A percentile compares a stretch with the other conserved stretches of the same genome.
These are phyloP conservation scores for Drosophila sucinea DNA, from an alignment of 1,140 invertebrate species.

Conservation along the genomic window DNA sequence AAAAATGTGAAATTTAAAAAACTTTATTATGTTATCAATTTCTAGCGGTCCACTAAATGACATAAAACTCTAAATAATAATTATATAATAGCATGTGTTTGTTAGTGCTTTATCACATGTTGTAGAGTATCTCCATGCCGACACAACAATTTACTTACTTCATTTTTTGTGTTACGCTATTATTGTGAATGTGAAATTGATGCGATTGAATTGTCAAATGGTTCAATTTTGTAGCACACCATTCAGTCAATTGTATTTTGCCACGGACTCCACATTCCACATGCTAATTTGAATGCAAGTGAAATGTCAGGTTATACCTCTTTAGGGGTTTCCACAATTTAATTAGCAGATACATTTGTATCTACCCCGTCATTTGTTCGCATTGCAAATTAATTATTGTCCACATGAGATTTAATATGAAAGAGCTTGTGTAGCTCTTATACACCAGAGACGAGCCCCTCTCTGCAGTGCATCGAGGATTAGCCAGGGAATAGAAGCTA, in stretches of 20 bases:
- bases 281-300: constrained; percentile 26
- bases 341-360: constrained; percentile 35
- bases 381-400: constrained; percentile 41
- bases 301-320: not conserved
- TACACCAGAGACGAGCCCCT: constrained; percentile 54
- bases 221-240: constrained; percentile 28
- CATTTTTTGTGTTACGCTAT: not conserved
- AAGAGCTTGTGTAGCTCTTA: constrained; percentile 50
- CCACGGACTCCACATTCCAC: constrained; percentile 6
- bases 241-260: constrained; percentile 4
- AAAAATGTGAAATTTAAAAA: no score
- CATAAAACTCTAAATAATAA: no score
- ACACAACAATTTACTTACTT: no score
- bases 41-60: no score
- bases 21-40: no score
- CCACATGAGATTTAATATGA: constrained; percentile 63
- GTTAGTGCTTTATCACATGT: no score
- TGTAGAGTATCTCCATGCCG: no score
- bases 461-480: not conserved
- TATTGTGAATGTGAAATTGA: constrained; percentile 15
- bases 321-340: constrained; percentile 40
- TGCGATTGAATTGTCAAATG: constrained; percentile 59
- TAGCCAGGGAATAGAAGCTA: no score
- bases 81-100: no score
- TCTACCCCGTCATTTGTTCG: constrained; percentile 18